Evolutionary conservation across 1,140 invertebrate species (phyloP).

Genomic region (Daktulosphaira vitifoliae): DNA sequence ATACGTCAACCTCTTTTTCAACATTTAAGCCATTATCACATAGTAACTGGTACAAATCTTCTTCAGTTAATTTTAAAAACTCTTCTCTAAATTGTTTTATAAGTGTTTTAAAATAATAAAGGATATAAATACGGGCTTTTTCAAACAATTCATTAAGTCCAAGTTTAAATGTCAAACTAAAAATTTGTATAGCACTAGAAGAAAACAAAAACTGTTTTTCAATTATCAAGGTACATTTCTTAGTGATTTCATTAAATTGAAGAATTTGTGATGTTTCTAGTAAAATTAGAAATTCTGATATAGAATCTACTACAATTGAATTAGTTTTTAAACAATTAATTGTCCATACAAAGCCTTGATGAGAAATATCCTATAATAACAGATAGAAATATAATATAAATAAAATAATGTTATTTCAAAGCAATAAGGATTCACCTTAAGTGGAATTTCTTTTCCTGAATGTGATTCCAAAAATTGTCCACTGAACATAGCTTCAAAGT

Average conservation of each 20-base stretch:
- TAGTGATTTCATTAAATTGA: not conserved
- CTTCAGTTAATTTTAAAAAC: not conserved
- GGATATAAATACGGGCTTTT: not conserved
- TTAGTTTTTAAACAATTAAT: not conserved
- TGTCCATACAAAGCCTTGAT: not conserved
- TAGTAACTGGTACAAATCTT: constrained; percentile 1
- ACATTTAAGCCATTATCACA: not conserved
- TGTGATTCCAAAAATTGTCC: not conserved
- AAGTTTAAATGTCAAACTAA: not conserved
- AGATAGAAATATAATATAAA: not conserved
- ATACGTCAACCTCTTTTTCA: not conserved
- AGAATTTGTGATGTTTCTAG: constrained; percentile 6
- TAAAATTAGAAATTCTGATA: not conserved
- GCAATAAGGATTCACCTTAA: no score
- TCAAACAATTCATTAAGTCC: not conserved
- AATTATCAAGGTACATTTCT: not conserved
- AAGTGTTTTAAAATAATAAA: not conserved
- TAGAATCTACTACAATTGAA: not conserved
- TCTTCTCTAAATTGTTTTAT: not conserved
- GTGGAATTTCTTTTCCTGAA: no score
- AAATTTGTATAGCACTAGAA: not conserved
- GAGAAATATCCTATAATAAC: not conserved
- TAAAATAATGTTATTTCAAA: not conserved
- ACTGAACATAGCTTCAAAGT: not conserved
- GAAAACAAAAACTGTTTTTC: not conserved